A percentile compares a stretch with the other conserved stretches of the same genome.
phyloP scores from a whole-genome alignment of 2,113 vertebrate genomes.

The Heterocephalus glaber region DNA sequence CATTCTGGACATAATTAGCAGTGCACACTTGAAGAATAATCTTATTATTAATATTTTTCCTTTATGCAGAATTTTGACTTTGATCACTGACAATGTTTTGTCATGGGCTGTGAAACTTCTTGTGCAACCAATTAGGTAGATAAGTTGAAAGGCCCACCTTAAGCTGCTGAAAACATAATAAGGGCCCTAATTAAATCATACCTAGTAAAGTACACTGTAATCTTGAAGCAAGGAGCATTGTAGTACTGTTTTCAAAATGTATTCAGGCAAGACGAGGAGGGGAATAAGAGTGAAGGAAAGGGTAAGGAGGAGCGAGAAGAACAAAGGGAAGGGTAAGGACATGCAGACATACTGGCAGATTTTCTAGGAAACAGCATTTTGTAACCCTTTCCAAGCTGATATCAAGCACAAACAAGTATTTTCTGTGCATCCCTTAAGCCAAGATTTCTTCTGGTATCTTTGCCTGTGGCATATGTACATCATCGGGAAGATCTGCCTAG shows the following conservation, averaged over 20 bases:
- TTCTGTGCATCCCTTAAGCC: neutral
- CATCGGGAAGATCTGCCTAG: neutral
- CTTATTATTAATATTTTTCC: constrained; percentile 91
- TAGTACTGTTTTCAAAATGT: constrained; percentile 86
- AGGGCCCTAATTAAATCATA: constrained; percentile 92
- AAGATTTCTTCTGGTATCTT: constrained; percentile 9
- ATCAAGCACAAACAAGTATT: constrained; percentile 43
- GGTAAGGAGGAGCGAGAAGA: constrained; percentile 78
- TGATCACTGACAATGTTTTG: constrained; percentile 93
- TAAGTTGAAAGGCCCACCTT: constrained; percentile 91
- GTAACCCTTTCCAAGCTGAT: constrained; percentile 81
- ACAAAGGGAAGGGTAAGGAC: constrained; percentile 83
- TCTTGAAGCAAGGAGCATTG: constrained; percentile 88
- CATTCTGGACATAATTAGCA: constrained; percentile 89
- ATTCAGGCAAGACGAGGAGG: constrained; percentile 83
- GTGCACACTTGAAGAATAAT: constrained; percentile 88
- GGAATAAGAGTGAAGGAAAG: constrained; percentile 81
- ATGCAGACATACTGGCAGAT: constrained; percentile 67
- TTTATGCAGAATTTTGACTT: constrained; percentile 90
- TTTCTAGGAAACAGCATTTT: constrained; percentile 72
- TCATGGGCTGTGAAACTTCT: constrained; percentile 91
- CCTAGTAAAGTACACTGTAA: constrained; percentile 88
- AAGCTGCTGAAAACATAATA: constrained; percentile 92
- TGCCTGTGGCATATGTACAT: neutral
- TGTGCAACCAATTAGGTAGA: constrained; percentile 92